A percentile compares a stretch with the other conserved stretches of the same genome.
Conservation (phyloP, 2,888 invertebrate species). For the Agriopis leucophaearia region DNA sequence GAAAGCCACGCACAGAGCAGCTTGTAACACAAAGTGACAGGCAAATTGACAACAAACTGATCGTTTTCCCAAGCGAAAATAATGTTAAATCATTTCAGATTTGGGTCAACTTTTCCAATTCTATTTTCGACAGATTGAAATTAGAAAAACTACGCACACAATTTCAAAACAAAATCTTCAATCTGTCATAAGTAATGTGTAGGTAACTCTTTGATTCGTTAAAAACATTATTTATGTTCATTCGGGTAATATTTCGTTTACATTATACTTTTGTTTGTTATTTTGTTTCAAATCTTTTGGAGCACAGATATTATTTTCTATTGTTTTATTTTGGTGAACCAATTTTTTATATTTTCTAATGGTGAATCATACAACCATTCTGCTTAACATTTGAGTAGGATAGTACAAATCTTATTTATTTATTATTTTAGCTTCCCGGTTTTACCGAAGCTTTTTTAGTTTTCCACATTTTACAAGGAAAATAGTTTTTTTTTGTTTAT, state of each 20-base stretch:
- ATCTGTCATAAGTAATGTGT: constrained; percentile 16
- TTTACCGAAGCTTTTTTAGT: background rate
- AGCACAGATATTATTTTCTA: constrained; percentile 6
- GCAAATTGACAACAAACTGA: background rate
- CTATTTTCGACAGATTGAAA: constrained; percentile 4
- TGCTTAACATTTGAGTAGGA: background rate
- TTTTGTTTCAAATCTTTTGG: constrained; percentile 20
- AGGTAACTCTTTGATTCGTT: constrained; percentile 1
- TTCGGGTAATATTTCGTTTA: constrained; percentile 32
- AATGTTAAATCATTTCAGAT: background rate
- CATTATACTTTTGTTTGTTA: constrained; percentile 32
- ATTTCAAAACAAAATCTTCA: constrained; percentile 14
- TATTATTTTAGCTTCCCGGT: background rate
- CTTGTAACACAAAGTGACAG: no score
- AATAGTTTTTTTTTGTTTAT: no score
- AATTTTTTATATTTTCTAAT: background rate
- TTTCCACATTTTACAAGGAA: background rate
- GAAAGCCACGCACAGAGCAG: no score
- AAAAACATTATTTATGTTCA: constrained; percentile 17
- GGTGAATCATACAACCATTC: constrained; percentile 5
- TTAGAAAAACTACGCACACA: constrained; percentile 1
- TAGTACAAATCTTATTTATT: background rate
- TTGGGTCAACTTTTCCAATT: constrained; percentile 2
- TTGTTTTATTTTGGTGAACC: constrained; percentile 16
- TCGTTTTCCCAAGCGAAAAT: background rate